A percentile compares a stretch with the other conserved stretches of the same genome.
These are phyloP conservation scores for Chamaea fasciata DNA, from an alignment of 2,113 vertebrate genomes.

Conservation along the genomic window DNA sequence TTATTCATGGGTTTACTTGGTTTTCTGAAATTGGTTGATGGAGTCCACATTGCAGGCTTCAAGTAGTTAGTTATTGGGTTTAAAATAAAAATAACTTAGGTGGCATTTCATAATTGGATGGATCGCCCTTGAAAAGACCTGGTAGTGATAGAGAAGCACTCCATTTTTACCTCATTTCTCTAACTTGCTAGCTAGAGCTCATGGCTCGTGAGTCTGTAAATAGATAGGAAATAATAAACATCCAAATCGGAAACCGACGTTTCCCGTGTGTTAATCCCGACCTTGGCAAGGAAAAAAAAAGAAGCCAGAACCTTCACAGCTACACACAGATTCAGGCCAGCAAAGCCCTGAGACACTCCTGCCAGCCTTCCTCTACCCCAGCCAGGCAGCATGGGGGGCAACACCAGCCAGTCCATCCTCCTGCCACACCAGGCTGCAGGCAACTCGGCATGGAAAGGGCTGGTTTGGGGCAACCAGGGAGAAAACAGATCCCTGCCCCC, in stretches of 20 bases:
- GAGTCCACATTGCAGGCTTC: not conserved
- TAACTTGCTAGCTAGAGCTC: not conserved
- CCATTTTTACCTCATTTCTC: not conserved
- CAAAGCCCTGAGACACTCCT: not conserved
- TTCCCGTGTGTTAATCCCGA: not conserved
- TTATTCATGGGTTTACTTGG: not conserved
- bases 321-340: not conserved
- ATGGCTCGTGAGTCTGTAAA: not conserved
- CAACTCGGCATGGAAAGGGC: not conserved
- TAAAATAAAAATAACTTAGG: not conserved
- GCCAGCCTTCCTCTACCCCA: not conserved
- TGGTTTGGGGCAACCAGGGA: not conserved
- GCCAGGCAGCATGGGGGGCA: accelerated
- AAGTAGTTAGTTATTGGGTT: not conserved
- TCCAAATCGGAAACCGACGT: not conserved
- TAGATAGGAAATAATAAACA: not conserved
- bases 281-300: not conserved
- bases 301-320: not conserved
- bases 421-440: not conserved
- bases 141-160: not conserved
- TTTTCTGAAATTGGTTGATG: not conserved
- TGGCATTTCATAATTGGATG: not conserved
- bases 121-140: not conserved
- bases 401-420: not conserved
- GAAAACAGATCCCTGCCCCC: not conserved